Conservation (phyloP, 2,888 invertebrate genomes). For the Mesochorus sp. region DNA sequence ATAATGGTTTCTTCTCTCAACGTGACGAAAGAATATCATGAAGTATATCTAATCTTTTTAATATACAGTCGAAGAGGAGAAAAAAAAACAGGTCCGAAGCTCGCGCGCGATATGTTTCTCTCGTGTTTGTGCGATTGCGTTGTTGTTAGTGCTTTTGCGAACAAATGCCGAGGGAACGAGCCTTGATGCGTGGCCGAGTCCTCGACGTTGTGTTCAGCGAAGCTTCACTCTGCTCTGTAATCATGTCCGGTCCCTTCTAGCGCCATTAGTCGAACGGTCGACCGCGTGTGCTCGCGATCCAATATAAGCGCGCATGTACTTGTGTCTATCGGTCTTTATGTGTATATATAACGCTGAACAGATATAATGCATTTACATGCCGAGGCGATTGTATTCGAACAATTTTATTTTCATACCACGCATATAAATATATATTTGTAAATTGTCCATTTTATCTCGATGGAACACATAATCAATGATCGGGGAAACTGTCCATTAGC, state of each 20-base stretch:
- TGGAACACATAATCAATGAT: too few species aligned
- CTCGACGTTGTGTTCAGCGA: conserved; percentile 78
- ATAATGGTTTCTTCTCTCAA: too few species aligned
- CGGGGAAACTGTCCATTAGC: too few species aligned
- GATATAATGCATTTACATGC: too few species aligned
- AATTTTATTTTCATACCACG: too few species aligned
- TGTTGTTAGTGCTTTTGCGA: conserved; percentile 5
- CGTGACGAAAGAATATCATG: background rate
- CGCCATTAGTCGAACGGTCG: conserved; percentile 53
- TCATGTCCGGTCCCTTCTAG: conserved; percentile 78
- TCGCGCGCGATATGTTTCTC: conserved; percentile 16
- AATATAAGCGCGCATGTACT: background rate
- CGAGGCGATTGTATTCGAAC: too few species aligned
- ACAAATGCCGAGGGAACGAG: conserved; percentile 48
- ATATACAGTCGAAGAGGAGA: conserved; percentile 1
- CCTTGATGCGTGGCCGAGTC: conserved; percentile 80
- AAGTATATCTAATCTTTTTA: background rate
- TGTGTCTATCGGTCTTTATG: background rate
- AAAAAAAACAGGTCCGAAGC: conserved; percentile 1
- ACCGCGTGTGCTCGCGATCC: conserved; percentile 29
- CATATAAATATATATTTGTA: too few species aligned
- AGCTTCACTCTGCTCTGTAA: conserved; percentile 79
- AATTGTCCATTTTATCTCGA: too few species aligned
- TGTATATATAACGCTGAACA: background rate
- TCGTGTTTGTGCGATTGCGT: conserved; percentile 11